A percentile compares a stretch with the other conserved stretches of the same genome.
Conservation (phyloP, 2,113 vertebrate genomes). For the Chloropsis hardwickii region DNA sequence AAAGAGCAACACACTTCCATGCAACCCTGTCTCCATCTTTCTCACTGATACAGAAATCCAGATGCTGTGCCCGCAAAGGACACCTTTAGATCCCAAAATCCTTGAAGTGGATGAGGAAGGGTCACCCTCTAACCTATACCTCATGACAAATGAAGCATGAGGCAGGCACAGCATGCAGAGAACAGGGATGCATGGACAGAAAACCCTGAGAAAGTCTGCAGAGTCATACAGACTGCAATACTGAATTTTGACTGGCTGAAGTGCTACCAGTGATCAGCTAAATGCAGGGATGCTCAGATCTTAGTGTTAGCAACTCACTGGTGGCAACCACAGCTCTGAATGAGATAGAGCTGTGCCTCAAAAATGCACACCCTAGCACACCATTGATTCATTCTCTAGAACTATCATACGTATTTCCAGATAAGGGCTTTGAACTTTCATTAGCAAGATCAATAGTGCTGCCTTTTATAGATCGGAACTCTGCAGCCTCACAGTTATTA, state of each 20-base stretch:
- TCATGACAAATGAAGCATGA: too few relatives aligned
- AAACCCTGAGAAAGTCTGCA: neutral
- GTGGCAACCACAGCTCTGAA: neutral
- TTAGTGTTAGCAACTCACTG: neutral
- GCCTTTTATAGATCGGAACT: neutral
- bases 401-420: neutral
- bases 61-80: neutral
- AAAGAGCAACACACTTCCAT: neutral
- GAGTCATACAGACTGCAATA: neutral
- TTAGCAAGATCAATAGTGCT: constrained; percentile 9
- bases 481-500: neutral
- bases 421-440: neutral
- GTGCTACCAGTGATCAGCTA: neutral
- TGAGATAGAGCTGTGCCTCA: neutral
- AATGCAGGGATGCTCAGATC: neutral
- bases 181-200: neutral
- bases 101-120: neutral
- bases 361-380: neutral
- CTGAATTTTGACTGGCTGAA: neutral
- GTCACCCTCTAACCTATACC: neutral
- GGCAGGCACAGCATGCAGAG: neutral
- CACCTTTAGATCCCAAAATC: neutral
- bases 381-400: neutral
- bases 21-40: neutral
- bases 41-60: neutral